Conservation (phyloP, 2,888 invertebrate genomes). For the Phasia obesa region DNA sequence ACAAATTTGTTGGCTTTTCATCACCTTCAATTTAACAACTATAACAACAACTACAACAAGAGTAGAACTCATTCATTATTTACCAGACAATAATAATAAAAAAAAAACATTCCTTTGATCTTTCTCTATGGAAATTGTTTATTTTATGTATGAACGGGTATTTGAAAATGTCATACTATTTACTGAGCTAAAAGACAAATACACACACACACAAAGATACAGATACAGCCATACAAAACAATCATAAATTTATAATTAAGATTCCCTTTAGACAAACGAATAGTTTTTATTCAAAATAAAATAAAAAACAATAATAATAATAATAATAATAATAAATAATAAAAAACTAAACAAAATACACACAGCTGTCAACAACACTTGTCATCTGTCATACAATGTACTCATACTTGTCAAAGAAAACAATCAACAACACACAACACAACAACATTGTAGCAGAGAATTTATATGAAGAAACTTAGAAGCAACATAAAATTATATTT, state of each 20-base stretch:
- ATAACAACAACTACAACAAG: slow-evolving; percentile 23
- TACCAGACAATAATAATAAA: slow-evolving; percentile 28
- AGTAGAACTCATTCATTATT: slow-evolving; percentile 57
- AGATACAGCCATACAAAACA: background rate
- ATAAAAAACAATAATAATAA: background rate
- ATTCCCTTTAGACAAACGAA: slow-evolving; percentile 32
- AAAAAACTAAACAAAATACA: slow-evolving; percentile 36
- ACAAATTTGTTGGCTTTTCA: slow-evolving; percentile 57
- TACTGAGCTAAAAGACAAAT: slow-evolving; percentile 5
- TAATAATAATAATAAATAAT: too few species aligned
- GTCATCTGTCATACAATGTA: slow-evolving; percentile 69
- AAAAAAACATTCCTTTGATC: slow-evolving; percentile 46
- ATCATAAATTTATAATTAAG: slow-evolving; percentile 38
- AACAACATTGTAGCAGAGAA: background rate
- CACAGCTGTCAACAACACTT: slow-evolving; percentile 69
- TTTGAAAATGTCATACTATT: slow-evolving; percentile 55
- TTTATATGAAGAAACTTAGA: background rate
- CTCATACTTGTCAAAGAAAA: slow-evolving; percentile 59
- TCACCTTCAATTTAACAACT: slow-evolving; percentile 59
- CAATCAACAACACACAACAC: background rate
- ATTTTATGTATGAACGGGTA: slow-evolving; percentile 35
- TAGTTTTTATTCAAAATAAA: slow-evolving; percentile 14
- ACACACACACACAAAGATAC: background rate
- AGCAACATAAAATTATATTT: slow-evolving; percentile 24
- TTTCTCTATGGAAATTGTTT: slow-evolving; percentile 54